Conservation (phyloP, 2,888 invertebrate genomes). For the Scaeva pyrastri region DNA sequence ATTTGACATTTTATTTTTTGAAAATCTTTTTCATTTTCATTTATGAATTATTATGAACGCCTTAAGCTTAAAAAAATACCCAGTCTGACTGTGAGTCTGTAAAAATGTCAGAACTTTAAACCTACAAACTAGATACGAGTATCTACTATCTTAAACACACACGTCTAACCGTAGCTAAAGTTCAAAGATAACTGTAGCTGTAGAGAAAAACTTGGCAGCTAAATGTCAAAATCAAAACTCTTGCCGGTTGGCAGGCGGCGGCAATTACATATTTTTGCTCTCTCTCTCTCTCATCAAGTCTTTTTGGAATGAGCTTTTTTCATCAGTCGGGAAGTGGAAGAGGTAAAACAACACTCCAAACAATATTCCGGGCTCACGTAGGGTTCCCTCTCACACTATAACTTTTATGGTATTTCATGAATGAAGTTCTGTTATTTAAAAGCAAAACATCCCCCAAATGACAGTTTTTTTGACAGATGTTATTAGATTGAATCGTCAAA, state of each 20-base stretch:
- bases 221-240: constrained; percentile 45
- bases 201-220: constrained; percentile 42
- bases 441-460: constrained; percentile 50
- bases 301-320: constrained; percentile 45
- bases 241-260: constrained; percentile 1
- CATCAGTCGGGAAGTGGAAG: not conserved
- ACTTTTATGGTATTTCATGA: constrained; percentile 61
- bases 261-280: not conserved
- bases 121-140: not conserved
- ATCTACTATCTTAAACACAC: constrained; percentile 14
- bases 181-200: constrained; percentile 72
- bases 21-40: not conserved
- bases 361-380: constrained; percentile 9
- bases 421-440: constrained; percentile 59
- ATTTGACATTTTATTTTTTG: constrained; percentile 6
- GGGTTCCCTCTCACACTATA: constrained; percentile 5
- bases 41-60: constrained; percentile 17
- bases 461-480: constrained; percentile 20
- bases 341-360: not conserved
- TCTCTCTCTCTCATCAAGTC: constrained; percentile 37
- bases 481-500: not conserved
- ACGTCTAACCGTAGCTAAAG: constrained; percentile 58
- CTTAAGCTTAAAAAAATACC: constrained; percentile 5
- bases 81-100: too few relatives aligned
- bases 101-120: constrained; percentile 6